Percentiles rank a stretch among this genome's conserved stretches.
Conservation (phyloP, 2,888 invertebrate genomes). For the Caenorhabditis virilis region DNA sequence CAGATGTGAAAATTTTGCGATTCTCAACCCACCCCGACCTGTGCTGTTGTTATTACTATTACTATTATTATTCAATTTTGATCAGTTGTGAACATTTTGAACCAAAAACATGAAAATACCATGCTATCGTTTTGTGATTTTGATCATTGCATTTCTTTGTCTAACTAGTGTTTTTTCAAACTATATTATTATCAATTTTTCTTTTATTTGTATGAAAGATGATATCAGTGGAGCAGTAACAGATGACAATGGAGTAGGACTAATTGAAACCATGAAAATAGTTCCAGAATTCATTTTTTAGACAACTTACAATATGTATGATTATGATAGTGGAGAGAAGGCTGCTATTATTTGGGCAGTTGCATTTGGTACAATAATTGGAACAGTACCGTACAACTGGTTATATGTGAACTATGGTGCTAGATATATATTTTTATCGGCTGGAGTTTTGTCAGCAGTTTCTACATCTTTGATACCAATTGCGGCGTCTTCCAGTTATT, state of each 20-base stretch:
- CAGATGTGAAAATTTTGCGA: no score
- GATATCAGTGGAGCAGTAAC: constrained; percentile 13
- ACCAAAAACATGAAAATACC: no score
- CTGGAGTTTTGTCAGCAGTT: constrained; percentile 18
- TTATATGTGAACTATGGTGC: constrained; percentile 29
- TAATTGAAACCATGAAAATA: neutral
- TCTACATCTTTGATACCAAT: constrained; percentile 23
- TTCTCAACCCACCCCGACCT: no score
- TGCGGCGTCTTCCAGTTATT: constrained; percentile 16
- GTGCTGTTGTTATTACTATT: no score
- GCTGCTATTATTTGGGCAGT: constrained; percentile 28
- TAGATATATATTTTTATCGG: constrained; percentile 17
- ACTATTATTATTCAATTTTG: no score
- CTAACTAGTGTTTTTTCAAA: constrained; percentile 33
- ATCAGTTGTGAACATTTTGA: no score
- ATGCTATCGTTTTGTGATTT: constrained; percentile 20
- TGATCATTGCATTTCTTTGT: constrained; percentile 28
- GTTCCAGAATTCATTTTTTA: neutral
- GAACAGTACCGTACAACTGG: constrained; percentile 32
- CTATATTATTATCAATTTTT: constrained; percentile 28
- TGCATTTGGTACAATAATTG: constrained; percentile 24
- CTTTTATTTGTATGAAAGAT: constrained; percentile 34
- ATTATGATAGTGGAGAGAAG: constrained; percentile 26
- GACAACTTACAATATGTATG: constrained; percentile 7
- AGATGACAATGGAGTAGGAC: neutral